These are phyloP conservation scores for Chamaetylas fuelleborni DNA, from an alignment of 2,113 vertebrate species.

Conservation along the genomic window DNA sequence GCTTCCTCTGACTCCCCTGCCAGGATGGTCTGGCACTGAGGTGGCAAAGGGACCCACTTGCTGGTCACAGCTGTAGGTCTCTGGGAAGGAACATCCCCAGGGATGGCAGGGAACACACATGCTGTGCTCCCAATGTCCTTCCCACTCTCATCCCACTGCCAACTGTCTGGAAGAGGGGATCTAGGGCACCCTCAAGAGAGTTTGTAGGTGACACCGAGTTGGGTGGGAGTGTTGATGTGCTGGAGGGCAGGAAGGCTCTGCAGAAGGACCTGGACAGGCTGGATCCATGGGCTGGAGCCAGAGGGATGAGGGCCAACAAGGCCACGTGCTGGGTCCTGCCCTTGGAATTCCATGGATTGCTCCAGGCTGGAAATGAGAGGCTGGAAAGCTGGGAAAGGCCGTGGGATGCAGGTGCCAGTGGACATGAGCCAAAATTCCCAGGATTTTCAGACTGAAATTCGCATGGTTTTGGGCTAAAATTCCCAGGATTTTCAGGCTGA, in stretches of 20 bases:
- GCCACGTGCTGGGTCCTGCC: fast-evolving
- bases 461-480: too few relatives aligned
- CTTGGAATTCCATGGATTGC: neutral
- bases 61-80: neutral
- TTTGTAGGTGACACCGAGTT: neutral
- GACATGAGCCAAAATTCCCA: neutral
- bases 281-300: neutral
- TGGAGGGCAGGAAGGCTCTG: neutral
- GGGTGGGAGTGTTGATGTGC: neutral
- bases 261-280: neutral
- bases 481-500: too few relatives aligned
- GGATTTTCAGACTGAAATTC: too few relatives aligned
- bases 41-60: neutral
- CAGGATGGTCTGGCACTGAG: neutral
- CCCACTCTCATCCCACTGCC: neutral
- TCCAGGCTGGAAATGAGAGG: neutral
- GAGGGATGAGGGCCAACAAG: neutral
- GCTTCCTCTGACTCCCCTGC: neutral
- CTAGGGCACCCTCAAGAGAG: neutral
- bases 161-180: neutral
- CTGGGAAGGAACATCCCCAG: neutral
- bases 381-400: neutral
- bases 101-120: fast-evolving
- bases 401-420: neutral
- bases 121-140: neutral